Conservation (phyloP, 2,797 vertebrate species). For the Bryconaethiops microstoma region DNA sequence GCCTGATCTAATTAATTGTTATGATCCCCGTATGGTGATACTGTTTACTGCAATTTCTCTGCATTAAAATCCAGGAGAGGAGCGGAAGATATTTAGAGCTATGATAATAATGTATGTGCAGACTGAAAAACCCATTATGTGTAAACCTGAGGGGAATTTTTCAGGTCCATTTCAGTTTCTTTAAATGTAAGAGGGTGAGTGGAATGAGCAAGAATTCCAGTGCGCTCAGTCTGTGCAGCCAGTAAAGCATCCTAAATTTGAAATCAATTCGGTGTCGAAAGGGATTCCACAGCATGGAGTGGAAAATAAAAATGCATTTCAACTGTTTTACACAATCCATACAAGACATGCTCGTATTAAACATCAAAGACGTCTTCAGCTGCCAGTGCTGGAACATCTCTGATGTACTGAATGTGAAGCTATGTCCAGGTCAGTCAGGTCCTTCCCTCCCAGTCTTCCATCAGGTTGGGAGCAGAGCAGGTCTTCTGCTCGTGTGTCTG, state of each 20-base stretch:
- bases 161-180: background rate
- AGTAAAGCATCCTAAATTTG: conserved; percentile 19
- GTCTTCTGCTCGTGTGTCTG: conserved; percentile 48
- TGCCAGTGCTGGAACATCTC: conserved; percentile 32
- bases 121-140: background rate
- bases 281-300: conserved; percentile 18
- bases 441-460: conserved; percentile 39
- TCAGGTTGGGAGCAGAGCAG: conserved; percentile 42
- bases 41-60: background rate
- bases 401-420: conserved; percentile 47
- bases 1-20: no score
- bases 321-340: conserved; percentile 14
- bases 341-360: conserved; percentile 35
- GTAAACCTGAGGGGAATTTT: background rate
- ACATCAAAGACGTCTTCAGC: conserved; percentile 38
- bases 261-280: background rate
- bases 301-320: conserved; percentile 11
- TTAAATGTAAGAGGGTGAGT: background rate
- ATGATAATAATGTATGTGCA: background rate
- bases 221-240: background rate
- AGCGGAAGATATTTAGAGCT: background rate
- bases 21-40: conserved; percentile 34
- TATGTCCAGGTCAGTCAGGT: conserved; percentile 49
- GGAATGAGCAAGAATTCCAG: background rate
- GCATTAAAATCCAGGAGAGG: background rate